Evolutionary conservation across 2,797 vertebrate genomes (phyloP).

Genomic region (Cyclopterus lumpus): DNA sequence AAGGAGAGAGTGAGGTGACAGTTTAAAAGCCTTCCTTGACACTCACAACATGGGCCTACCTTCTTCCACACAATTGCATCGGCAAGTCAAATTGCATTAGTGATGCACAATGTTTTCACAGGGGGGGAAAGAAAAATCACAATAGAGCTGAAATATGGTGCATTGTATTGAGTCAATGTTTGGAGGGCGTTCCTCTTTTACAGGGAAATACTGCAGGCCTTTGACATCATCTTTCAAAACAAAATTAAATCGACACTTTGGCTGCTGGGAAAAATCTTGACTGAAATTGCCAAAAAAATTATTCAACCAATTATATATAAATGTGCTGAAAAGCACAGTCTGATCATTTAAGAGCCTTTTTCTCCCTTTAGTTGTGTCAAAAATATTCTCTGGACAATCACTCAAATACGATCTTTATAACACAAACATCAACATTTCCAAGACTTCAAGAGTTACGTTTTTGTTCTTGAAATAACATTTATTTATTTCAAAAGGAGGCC

Average conservation of each 20-base stretch:
- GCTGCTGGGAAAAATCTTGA: conserved; percentile 19
- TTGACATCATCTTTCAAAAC: conserved; percentile 71
- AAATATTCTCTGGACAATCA: conserved; percentile 47
- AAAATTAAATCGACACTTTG: conserved; percentile 49
- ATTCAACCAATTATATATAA: conserved; percentile 50
- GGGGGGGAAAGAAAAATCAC: conserved; percentile 42
- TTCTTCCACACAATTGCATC: conserved; percentile 85
- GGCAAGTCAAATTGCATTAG: conserved; percentile 86
- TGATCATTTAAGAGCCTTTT: conserved; percentile 23
- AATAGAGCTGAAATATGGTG: conserved; percentile 69
- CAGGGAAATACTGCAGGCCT: conserved; percentile 52
- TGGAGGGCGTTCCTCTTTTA: conserved; percentile 58
- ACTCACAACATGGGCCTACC: conserved; percentile 76
- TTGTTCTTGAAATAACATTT: conserved; percentile 41
- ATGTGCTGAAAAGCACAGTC: conserved; percentile 34
- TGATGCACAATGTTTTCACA: conserved; percentile 79
- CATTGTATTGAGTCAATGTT: conserved; percentile 64
- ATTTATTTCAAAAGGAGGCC: conserved; percentile 29
- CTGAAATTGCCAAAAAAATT: conserved; percentile 12
- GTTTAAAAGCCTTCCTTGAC: conserved; percentile 85
- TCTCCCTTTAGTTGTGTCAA: conserved; percentile 39
- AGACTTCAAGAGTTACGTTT: conserved; percentile 15
- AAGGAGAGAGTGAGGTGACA: conserved; percentile 80
- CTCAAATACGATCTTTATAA: conserved; percentile 32
- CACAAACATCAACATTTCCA: conserved; percentile 20